These are phyloP conservation scores for Microtus montanus DNA, from an alignment of 2,113 vertebrate species.

Conservation along the genomic window DNA sequence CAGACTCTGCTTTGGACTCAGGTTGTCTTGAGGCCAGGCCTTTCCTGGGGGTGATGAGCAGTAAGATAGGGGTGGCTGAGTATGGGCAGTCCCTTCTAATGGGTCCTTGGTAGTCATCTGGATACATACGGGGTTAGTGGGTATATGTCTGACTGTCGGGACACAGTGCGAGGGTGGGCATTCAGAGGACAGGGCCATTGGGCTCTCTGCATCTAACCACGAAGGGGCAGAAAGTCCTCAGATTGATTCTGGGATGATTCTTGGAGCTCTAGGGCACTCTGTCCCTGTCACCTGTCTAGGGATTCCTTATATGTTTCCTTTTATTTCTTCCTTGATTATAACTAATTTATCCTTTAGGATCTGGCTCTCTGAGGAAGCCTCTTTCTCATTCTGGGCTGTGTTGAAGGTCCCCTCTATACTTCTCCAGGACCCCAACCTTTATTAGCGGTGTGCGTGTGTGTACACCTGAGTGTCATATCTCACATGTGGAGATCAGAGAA, in stretches of 20 bases:
- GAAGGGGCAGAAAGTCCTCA: accelerated
- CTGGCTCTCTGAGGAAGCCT: background rate
- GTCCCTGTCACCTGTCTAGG: background rate
- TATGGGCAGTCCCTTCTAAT: background rate
- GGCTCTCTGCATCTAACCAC: accelerated
- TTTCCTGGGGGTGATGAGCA: background rate
- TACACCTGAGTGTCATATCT: no score
- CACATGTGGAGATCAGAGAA: background rate
- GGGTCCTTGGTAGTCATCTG: accelerated
- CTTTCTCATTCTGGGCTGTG: background rate
- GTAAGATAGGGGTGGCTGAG: background rate
- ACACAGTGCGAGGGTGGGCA: background rate
- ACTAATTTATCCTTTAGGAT: background rate
- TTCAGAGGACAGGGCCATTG: background rate
- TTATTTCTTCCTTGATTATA: background rate
- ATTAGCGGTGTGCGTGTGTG: background rate
- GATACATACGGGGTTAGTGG: accelerated
- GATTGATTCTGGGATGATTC: background rate
- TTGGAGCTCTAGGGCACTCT: background rate
- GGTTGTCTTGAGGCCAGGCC: background rate
- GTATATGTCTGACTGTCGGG: background rate
- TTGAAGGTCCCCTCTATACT: no score
- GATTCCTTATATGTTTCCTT: background rate
- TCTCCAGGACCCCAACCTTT: background rate
- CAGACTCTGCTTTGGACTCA: background rate